Evolutionary conservation across 2,888 invertebrate species (phyloP), one percentile per base, ranked within the genome.

Genomic region (Amphiduros pacificus): DNA sequence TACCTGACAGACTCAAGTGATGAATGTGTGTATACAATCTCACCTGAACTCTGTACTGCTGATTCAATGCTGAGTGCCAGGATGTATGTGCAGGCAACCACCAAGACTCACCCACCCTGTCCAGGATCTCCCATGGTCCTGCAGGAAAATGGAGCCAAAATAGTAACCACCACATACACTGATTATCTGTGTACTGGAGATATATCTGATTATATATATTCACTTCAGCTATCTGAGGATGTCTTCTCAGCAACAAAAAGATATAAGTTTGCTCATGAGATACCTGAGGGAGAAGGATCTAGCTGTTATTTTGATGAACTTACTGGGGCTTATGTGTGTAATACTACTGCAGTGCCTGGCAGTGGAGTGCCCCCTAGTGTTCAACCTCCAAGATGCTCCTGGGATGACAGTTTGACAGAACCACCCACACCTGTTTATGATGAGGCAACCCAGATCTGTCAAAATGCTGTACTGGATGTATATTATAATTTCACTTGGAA

Each of bases 401-500:
- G 65, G 56, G 76, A 78, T 55, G 63, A 69, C 60, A 71, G 74
- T 1, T 71, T 53, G 32, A 70, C 68, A 1, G 41, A 55, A 11
- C 74, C 76, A 0, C 66, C 66, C 4, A 44, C 55, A 2, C 77
- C 77, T 0, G 41, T 50, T 1, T 55, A 64, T 28, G 55, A 62
- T 17, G 55, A 52, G 1, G 48, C 48, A 14, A 31, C 48, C 0
- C 26, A 48, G 5, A 54, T 61, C 3, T 80, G 80, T 61, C 22
- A 62, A 2, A 75, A 79, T 65, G 71, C 71, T 20, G 77, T 79
- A 0, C 60, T 79, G 17, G 73, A 74, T 48, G 77, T 80, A 1
- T 64, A 67, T 5, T 80, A 80, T 55, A 70, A 68, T 5, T 72
- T 79, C 56, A 69, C 67, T 5, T 80, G 78, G 78, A 63, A 62